phyloP scores from a whole-genome alignment of 2,888 invertebrate species.

The Lacanobia oleracea region DNA sequence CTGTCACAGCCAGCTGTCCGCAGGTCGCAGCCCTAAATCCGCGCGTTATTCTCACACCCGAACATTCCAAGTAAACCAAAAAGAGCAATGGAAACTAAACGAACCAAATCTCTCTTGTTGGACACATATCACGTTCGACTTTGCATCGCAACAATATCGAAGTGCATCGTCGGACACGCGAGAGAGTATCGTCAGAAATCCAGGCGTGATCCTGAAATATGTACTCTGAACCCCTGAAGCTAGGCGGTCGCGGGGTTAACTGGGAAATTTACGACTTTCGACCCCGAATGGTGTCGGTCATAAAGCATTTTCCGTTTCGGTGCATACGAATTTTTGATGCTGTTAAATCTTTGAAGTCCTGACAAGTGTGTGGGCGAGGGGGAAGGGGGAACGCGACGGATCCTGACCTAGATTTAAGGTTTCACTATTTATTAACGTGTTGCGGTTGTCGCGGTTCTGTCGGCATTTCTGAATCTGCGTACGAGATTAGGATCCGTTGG shows the following conservation, averaged over 20 bases:
- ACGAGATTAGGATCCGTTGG: not conserved
- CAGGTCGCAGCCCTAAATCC: not conserved
- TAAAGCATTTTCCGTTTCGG: conserved; percentile 77
- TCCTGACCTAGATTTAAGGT: conserved; percentile 44
- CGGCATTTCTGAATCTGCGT: conserved; percentile 4
- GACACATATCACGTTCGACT: conserved; percentile 67
- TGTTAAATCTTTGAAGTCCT: conserved; percentile 71
- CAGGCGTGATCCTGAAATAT: conserved; percentile 79
- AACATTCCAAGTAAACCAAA: conserved; percentile 25
- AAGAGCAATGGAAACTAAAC: conserved; percentile 42
- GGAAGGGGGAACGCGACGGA: not conserved
- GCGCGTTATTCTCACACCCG: conserved; percentile 5
- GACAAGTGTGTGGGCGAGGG: conserved; percentile 64
- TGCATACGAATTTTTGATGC: conserved; percentile 76
- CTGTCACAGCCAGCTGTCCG: too few species aligned
- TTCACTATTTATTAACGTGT: conserved; percentile 38
- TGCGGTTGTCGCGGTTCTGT: conserved; percentile 14
- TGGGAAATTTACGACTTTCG: conserved; percentile 78
- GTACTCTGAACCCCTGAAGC: conserved; percentile 70
- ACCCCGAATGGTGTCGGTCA: conserved; percentile 69
- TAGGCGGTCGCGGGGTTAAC: conserved; percentile 72
- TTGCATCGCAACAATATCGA: conserved; percentile 69
- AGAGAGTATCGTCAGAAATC: conserved; percentile 68
- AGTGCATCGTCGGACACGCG: conserved; percentile 71
- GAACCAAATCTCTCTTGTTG: conserved; percentile 66